phyloP scores from a whole-genome alignment of 1,140 invertebrate species.

The Drosophila neocordata region DNA sequence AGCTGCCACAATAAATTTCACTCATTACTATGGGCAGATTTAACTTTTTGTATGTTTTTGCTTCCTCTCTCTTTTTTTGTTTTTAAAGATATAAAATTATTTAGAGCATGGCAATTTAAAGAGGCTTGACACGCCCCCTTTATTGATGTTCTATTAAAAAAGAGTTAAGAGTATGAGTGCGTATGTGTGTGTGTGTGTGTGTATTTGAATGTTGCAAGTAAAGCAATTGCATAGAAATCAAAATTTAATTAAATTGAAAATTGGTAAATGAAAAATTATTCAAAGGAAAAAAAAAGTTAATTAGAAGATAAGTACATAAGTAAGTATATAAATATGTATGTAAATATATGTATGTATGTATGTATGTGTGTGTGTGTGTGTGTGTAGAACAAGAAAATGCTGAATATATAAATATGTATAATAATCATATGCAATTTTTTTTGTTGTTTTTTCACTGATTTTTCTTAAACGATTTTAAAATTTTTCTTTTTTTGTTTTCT shows the following conservation, averaged over 20 bases:
- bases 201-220: background rate
- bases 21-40: conserved; percentile 55
- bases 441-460: conserved; percentile 42
- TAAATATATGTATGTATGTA: background rate
- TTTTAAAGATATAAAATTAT: conserved; percentile 30
- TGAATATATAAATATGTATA: conserved; percentile 53
- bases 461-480: conserved; percentile 40
- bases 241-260: conserved; percentile 25
- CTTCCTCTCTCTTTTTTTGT: background rate
- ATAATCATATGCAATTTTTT: conserved; percentile 67
- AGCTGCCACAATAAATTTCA: conserved; percentile 40
- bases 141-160: background rate
- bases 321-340: background rate
- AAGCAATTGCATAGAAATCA: conserved; percentile 16
- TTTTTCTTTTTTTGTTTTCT: conserved; percentile 23
- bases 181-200: background rate
- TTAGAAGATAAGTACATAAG: background rate
- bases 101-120: conserved; percentile 62
- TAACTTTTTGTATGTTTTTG: conserved; percentile 29
- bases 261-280: background rate
- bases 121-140: conserved; percentile 16
- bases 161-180: background rate
- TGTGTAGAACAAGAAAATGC: conserved; percentile 68
- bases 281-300: background rate
- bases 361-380: background rate